A percentile compares a stretch with the other conserved stretches of the same genome.
phyloP scores from a whole-genome alignment of 2,888 invertebrate species.

The Apotomis capreana region DNA sequence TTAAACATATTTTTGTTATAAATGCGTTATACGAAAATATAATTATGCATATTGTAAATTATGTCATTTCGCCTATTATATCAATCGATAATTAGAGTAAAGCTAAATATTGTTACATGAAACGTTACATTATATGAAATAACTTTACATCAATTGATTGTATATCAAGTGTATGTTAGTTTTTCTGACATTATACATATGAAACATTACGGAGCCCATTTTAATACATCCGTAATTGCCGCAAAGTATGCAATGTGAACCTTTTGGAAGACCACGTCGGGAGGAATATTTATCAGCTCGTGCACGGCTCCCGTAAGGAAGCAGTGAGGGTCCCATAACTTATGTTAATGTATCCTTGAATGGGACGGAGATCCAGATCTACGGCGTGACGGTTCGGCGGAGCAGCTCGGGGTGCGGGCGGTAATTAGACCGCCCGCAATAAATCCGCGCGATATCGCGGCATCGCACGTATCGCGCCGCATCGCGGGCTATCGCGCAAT shows the following conservation, averaged over 20 bases:
- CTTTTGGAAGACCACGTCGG: neutral
- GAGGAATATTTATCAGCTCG: neutral
- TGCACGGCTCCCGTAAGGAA: neutral
- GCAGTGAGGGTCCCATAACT: conserved; percentile 7
- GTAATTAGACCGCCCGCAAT: conserved; percentile 40
- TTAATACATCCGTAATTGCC: conserved; percentile 7
- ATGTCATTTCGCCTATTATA: too few species aligned
- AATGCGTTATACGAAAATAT: too few species aligned
- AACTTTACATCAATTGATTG: too few species aligned
- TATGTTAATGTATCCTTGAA: conserved; percentile 21
- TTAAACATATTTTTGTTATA: too few species aligned
- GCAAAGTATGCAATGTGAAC: too few species aligned
- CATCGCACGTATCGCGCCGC: conserved; percentile 37
- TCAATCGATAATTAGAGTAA: too few species aligned
- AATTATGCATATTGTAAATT: too few species aligned
- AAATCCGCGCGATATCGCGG: conserved; percentile 40
- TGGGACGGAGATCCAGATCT: conserved; percentile 28
- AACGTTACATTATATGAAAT: too few species aligned
- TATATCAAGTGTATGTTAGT: too few species aligned
- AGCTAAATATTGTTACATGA: too few species aligned
- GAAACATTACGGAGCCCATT: too few species aligned
- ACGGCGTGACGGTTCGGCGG: neutral
- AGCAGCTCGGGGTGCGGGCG: conserved; percentile 10
- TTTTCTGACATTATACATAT: too few species aligned
- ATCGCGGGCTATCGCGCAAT: conserved; percentile 45